phyloP scores from a whole-genome alignment of 1,140 invertebrate genomes.

The Thalassaphorura encarpata region DNA sequence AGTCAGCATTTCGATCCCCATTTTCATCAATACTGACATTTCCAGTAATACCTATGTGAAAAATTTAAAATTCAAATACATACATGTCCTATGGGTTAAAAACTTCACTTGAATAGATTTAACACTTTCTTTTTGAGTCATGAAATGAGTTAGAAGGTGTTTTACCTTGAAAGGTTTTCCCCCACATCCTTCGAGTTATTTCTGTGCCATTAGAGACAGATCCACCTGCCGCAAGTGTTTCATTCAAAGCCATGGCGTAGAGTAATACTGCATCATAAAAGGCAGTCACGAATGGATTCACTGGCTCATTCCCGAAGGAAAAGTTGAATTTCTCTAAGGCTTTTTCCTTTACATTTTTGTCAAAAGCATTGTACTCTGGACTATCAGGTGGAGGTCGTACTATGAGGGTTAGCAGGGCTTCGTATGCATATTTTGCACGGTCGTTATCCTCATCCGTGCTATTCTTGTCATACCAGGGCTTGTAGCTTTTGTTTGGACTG shows the following conservation, averaged over 20 bases:
- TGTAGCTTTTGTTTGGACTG: slow-evolving; percentile 29
- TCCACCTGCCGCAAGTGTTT: slow-evolving; percentile 57
- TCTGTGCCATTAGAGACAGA: slow-evolving; percentile 50
- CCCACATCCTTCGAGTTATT: slow-evolving; percentile 80
- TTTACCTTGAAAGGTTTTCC: slow-evolving; percentile 70
- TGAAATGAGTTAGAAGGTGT: neutral
- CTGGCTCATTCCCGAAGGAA: slow-evolving; percentile 49
- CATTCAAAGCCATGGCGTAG: slow-evolving; percentile 81
- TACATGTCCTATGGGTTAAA: neutral
- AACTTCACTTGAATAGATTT: neutral
- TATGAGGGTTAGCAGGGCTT: slow-evolving; percentile 83
- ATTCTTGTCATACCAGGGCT: slow-evolving; percentile 71
- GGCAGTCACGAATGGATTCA: slow-evolving; percentile 79
- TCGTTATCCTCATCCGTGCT: slow-evolving; percentile 72
- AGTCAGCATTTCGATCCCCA: slow-evolving; percentile 81
- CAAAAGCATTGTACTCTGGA: slow-evolving; percentile 35
- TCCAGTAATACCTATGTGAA: slow-evolving; percentile 68
- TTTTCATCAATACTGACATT: slow-evolving; percentile 82
- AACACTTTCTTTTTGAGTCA: neutral
- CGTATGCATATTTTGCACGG: slow-evolving; percentile 75
- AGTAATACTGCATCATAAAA: slow-evolving; percentile 92
- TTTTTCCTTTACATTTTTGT: slow-evolving; percentile 56
- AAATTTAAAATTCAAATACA: slow-evolving; percentile 11
- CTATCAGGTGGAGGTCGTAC: slow-evolving; percentile 63
- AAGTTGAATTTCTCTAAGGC: slow-evolving; percentile 72